phyloP scores from a whole-genome alignment of 2,888 invertebrate genomes.

The Eremobia ochroleuca region DNA sequence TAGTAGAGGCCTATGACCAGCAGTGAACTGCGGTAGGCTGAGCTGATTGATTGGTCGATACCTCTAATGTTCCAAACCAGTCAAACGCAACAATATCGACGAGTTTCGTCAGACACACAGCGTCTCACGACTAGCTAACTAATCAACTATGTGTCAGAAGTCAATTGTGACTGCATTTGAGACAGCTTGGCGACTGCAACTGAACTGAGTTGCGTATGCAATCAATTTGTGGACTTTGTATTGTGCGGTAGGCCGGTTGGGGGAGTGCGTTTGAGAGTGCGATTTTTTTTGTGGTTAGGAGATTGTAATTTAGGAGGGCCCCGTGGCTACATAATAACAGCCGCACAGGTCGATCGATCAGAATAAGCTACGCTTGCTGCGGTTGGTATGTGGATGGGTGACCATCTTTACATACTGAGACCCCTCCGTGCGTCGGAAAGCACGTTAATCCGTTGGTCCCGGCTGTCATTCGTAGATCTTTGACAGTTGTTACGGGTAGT shows the following conservation, averaged over 20 bases:
- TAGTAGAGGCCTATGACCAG: no score
- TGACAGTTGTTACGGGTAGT: no score
- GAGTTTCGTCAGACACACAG: conserved; percentile 47
- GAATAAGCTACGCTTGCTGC: no score
- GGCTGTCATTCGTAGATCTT: no score
- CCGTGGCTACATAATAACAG: no score
- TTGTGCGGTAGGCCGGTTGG: conserved; percentile 26
- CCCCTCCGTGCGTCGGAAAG: no score
- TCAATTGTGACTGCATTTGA: conserved; percentile 64
- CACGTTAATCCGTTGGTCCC: no score
- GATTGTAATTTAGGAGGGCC: background rate
- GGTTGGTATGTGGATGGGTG: no score
- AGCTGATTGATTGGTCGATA: background rate
- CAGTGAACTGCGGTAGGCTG: no score
- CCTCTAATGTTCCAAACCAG: background rate
- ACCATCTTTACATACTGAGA: no score
- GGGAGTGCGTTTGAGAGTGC: background rate
- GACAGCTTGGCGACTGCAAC: conserved; percentile 70
- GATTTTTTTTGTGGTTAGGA: background rate
- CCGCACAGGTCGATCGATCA: no score
- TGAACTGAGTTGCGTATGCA: conserved; percentile 42
- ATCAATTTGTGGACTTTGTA: conserved; percentile 67
- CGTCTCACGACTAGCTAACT: conserved; percentile 26
- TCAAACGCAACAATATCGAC: conserved; percentile 31
- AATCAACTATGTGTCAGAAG: conserved; percentile 57